phyloP scores from a whole-genome alignment of 2,888 invertebrate genomes.

The Oithona nana region DNA sequence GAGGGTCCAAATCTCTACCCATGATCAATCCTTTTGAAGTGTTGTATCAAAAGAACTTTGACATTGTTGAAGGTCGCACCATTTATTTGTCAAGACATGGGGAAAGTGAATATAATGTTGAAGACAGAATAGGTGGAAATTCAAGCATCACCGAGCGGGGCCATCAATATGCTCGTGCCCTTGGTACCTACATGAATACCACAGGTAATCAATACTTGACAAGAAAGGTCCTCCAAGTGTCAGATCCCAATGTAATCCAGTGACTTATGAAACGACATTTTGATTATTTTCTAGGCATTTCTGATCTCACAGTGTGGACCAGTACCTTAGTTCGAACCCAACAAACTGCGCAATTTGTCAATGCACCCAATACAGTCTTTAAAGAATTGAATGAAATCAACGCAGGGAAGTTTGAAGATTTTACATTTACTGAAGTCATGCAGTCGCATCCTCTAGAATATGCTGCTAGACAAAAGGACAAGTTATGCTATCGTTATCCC shows the following conservation, averaged over 20 bases:
- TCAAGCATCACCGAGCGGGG: neutral
- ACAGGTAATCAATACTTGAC: too few species aligned
- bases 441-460: neutral
- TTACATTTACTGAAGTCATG: neutral
- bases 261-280: too few species aligned
- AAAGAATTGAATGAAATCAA: neutral
- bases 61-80: neutral
- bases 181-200: neutral
- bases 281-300: too few species aligned
- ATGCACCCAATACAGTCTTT: neutral
- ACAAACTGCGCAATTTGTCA: neutral
- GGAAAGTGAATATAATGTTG: constrained; percentile 10
- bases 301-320: constrained; percentile 6
- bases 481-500: neutral
- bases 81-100: neutral
- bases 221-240: too few species aligned
- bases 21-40: too few species aligned
- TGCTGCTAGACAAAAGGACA: neutral
- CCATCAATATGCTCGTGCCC: neutral
- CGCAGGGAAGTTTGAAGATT: neutral
- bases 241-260: too few species aligned
- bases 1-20: too few species aligned
- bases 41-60: too few species aligned
- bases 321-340: neutral
- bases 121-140: constrained; percentile 2